Base-by-base conservation (phyloP, 2,113 vertebrate genomes). In the Tenebrosternarchus preto region DNA sequence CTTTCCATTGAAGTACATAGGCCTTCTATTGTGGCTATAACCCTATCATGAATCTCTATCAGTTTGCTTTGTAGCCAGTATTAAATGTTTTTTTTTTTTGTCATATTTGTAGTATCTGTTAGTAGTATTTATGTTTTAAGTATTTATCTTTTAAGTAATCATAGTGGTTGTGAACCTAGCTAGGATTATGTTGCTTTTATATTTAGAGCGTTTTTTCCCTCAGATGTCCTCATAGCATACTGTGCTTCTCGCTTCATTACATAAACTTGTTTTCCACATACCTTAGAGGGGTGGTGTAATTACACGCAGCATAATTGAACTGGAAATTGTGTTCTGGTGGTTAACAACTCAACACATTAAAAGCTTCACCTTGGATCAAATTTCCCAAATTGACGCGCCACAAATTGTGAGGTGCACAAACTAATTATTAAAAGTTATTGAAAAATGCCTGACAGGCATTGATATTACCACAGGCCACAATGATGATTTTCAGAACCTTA, bases 331-430 rank as follows among this genome's bases (percentile, higher is more conserved):
- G 67, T 86, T 90, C 82, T 86, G 80, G 82, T 80, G 83, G 85
- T 84, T 88, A 90, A 90, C 80, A 85, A 78, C 87, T 88, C 83
- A 85, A 81, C 85, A 77, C 81, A 87, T 70, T 85, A 82, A 87
- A 80, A 78, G 80, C 8, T 66, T 82, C 83, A 71, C 84, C 87
- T 87, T 90, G 69, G 78, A 85, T 90, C 83, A 84, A 72, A 83
- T 83, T 77, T 81, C 59, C 53, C 43, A 84, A 90, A 90, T 89
- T 91, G 90, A 88, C 82, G 85, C 89, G 83, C 82, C 82, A 80
- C 81, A 88, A 91, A 90, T 90, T 83, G 86, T 85, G 73, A 86
- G 75, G 82, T 87, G 77, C 85, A 82, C 22, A 22, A 31, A 64
- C 69, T 73, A 80, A 79, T 79, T 79, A 79, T 89, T 31, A 57